Conservation (phyloP, 2,113 vertebrate species). For the Podarcis raffonei region DNA sequence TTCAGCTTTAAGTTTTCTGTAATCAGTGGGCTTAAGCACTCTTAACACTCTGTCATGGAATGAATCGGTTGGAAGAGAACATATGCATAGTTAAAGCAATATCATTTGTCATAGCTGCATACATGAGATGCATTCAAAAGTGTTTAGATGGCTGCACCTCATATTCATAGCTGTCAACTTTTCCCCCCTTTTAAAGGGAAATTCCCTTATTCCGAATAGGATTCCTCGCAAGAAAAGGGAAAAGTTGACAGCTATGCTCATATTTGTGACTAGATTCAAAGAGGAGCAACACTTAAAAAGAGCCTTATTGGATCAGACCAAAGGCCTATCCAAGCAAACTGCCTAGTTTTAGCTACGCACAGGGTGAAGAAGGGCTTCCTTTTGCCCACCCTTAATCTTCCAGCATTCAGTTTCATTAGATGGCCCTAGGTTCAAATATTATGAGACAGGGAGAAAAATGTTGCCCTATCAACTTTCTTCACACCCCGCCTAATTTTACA, state of each 20-base stretch:
- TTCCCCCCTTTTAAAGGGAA: too few relatives aligned
- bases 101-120: accelerated
- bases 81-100: not conserved
- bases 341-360: too few relatives aligned
- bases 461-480: not conserved
- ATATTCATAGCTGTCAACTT: not conserved
- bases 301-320: not conserved
- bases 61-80: too few relatives aligned
- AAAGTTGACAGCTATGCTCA: not conserved
- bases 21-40: not conserved
- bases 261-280: accelerated
- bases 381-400: too few relatives aligned
- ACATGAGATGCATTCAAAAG: accelerated
- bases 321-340: too few relatives aligned
- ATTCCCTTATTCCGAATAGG: too few relatives aligned
- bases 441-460: not conserved
- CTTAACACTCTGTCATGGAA: too few relatives aligned
- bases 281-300: not conserved
- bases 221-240: too few relatives aligned
- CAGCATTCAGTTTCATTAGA: not conserved
- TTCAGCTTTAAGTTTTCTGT: not conserved
- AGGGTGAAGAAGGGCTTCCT: too few relatives aligned
- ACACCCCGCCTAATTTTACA: not conserved
- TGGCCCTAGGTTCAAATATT: not conserved
- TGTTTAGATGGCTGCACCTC: accelerated